A percentile compares a stretch with the other conserved stretches of the same genome.
phyloP scores from a whole-genome alignment of 2,797 vertebrate species.

The Rhinella marina region DNA sequence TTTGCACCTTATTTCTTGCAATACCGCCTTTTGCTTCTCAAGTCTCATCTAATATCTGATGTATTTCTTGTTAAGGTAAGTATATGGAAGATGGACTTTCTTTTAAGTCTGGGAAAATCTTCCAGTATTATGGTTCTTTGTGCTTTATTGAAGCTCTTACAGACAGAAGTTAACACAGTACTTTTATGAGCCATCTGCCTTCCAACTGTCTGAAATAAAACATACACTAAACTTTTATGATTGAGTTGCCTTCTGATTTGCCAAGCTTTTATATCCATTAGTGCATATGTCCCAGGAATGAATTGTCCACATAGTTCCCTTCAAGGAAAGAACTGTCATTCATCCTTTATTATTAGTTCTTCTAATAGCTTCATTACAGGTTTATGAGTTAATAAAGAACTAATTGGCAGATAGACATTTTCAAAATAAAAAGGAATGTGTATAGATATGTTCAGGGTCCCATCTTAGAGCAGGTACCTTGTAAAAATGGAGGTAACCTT shows the following conservation, averaged over 20 bases:
- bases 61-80: conserved; percentile 2
- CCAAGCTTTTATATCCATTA: conserved; percentile 57
- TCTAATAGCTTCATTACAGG: conserved; percentile 16
- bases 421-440: background rate
- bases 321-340: conserved; percentile 29
- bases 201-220: conserved; percentile 58
- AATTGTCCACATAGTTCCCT: conserved; percentile 30
- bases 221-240: conserved; percentile 56
- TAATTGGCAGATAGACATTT: conserved; percentile 11
- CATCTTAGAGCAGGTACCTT: background rate
- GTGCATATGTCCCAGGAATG: conserved; percentile 38
- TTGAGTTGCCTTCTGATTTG: conserved; percentile 50
- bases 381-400: conserved; percentile 22
- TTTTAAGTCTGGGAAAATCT: conserved; percentile 46
- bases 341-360: conserved; percentile 14
- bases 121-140: conserved; percentile 32
- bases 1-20: background rate
- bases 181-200: conserved; percentile 61
- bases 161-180: conserved; percentile 44
- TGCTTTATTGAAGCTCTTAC: conserved; percentile 56
- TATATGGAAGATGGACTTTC: conserved; percentile 18
- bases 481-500: background rate
- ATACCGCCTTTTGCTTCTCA: background rate
- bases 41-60: background rate
- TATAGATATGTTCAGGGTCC: background rate